Base-by-base conservation (phyloP, 2,888 invertebrate species). In the Drosophila parthenogenetica region DNA sequence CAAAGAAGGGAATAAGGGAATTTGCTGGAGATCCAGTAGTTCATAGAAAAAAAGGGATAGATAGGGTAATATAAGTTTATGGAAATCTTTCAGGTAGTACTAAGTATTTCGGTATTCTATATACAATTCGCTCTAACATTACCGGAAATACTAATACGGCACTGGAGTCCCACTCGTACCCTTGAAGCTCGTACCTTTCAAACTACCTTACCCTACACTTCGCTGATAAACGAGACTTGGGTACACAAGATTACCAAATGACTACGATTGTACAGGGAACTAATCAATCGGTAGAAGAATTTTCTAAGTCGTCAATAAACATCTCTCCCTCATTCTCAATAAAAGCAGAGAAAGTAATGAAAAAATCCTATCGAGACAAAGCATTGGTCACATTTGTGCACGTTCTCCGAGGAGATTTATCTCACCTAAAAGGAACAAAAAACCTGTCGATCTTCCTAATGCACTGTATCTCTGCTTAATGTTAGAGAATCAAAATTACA, bases 211-310 rank as follows among this genome's bases (percentile, higher is more conserved):
- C 40, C 5, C 13, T 42, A 5, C 29, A 42, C 11, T 53, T 29
- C 13, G 53, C 40, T 1, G 53, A 53, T 29, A 29, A 53, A 29
- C 42, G 32, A 3, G 54, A 54, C 19, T 53, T 16, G 22, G 22
- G 25, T 16, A 53, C 53, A 1, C 16, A 25, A 29, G 40, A 29
- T 29, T 32, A 43, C 17, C 32, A 54, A 17, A 19, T 29, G 40
- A 54, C 54, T 0, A 43, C 17, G n/a, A 42, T 54, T 29, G 11
- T 7, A 2, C 60, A 62, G 13, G 22, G 19, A 11, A 37, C 5
- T 10, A 13, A 37, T 2, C 57, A 64, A 39, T 39, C 63, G 16
- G 63, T 63, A 5, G 55, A 55, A 29, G 57, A 68, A 16, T 53
- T 19, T 29, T 53, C 37, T 48, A 48, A 11, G 19, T 22, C 1